Evolutionary conservation across 2,888 invertebrate genomes (phyloP), one percentile per base, ranked within the genome.

Genomic region (Cyrtodaria siliqua): DNA sequence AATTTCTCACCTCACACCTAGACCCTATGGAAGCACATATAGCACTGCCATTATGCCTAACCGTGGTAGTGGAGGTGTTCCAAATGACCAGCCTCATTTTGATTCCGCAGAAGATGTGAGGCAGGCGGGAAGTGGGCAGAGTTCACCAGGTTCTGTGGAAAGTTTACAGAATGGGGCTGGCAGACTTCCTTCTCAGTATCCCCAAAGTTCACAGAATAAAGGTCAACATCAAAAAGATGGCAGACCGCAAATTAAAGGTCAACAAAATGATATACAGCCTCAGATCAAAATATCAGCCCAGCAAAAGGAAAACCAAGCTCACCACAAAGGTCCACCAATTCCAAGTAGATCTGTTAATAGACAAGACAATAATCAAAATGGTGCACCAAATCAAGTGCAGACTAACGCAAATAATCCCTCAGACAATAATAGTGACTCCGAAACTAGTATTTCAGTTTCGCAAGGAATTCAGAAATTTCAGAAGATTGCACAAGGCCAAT

Each of bases 111-210:
- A 90, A 60, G 90, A 90, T 52, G 81, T 88, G 16, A 56, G 90
- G 18, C 89, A 88, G 79, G 88, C 87, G 33, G 91, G 90, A n/a
- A 91, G 90, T 84, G 90, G 90, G 2, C 90, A 91, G 74, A 91
- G 90, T 69, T 90, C 91, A 4, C 90, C 91, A 18, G 90, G 90
- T 0, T 89, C 89, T 9, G 90, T 89, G 74, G 90, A 90, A 52
- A 82, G 86, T 57, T 81, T 86, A 44, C 82, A 80, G 23, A 78
- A 77, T 27, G 83, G 81, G 20, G 63, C 61, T 52, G n/a, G n/a
- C n/a, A n/a, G n/a, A n/a, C n/a, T n/a, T n/a, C n/a, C n/a, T n/a
- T n/a, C n/a, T n/a, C n/a, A n/a, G n/a, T n/a, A n/a, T n/a, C n/a
- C n/a, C n/a, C n/a, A n/a, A n/a, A n/a, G n/a, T n/a, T n/a, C n/a